These are phyloP conservation scores for Butorides virescens DNA, from an alignment of 2,113 vertebrate genomes.

Conservation along the genomic window DNA sequence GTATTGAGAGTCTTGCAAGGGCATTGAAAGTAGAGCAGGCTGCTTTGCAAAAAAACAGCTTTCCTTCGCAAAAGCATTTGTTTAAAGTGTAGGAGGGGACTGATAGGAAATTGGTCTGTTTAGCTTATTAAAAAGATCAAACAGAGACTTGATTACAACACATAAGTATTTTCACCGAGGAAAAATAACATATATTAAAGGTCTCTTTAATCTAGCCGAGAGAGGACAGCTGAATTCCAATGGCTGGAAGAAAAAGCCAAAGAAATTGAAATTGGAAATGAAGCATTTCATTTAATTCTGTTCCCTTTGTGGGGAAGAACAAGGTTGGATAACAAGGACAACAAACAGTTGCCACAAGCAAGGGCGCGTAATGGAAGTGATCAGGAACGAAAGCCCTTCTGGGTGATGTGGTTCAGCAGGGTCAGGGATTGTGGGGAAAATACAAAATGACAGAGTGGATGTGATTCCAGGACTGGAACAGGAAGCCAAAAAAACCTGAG, in stretches of 20 bases:
- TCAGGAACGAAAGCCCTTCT: neutral
- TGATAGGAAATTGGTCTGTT: constrained; percentile 36
- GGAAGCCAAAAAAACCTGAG: neutral
- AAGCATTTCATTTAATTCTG: constrained; percentile 32
- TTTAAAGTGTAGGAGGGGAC: neutral
- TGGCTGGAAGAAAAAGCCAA: neutral
- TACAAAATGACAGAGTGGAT: neutral
- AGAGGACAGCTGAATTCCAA: constrained; percentile 25
- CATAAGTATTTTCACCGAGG: neutral
- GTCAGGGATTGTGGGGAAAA: neutral
- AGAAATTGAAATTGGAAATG: constrained; percentile 23
- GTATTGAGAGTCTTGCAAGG: neutral
- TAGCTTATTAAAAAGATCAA: constrained; percentile 43
- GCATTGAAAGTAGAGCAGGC: neutral
- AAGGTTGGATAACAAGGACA: constrained; percentile 24
- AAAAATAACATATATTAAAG: constrained; percentile 40
- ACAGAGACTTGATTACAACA: neutral
- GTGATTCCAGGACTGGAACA: neutral
- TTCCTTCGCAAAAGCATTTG: neutral
- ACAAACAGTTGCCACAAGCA: neutral
- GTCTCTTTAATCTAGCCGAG: neutral
- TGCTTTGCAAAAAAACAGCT: neutral
- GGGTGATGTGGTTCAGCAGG: neutral
- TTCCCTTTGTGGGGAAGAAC: neutral
- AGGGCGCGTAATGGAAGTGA: neutral